A percentile compares a stretch with the other conserved stretches of the same genome.
These are phyloP conservation scores for Patagioenas fasciata DNA, from an alignment of 2,113 vertebrate species.

Conservation along the genomic window DNA sequence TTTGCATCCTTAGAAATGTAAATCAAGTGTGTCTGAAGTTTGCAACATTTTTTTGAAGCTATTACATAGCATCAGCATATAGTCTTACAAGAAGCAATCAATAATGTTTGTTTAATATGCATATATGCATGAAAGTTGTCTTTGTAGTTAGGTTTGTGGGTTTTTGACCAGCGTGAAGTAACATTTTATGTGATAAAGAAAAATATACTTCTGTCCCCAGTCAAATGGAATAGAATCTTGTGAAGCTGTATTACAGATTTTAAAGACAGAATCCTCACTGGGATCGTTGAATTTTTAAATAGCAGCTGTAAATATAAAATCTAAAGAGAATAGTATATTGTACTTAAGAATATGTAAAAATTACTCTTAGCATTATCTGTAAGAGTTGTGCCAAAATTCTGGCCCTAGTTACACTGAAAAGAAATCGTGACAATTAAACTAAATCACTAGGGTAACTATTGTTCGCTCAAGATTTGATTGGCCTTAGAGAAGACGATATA, in stretches of 20 bases:
- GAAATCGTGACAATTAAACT: constrained; percentile 11
- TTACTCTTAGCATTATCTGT: not conserved
- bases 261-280: not conserved
- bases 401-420: not conserved
- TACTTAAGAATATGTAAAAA: constrained; percentile 27
- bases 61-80: not conserved
- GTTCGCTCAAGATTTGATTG: constrained; percentile 19
- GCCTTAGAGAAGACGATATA: constrained; percentile 4
- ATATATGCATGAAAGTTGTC: not conserved
- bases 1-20: not conserved
- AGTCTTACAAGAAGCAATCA: not conserved
- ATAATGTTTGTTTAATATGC: not conserved
- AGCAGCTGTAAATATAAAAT: constrained; percentile 7
- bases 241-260: not conserved
- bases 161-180: not conserved
- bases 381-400: constrained; percentile 2
- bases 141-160: not conserved
- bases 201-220: not conserved
- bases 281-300: constrained; percentile 30
- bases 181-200: not conserved
- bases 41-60: not conserved
- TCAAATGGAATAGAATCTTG: not conserved
- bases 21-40: not conserved
- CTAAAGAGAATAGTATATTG: not conserved
- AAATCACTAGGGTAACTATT: constrained; percentile 5